These are phyloP conservation scores for Tenthredo livida DNA, from an alignment of 2,888 invertebrate species.

Conservation along the genomic window DNA sequence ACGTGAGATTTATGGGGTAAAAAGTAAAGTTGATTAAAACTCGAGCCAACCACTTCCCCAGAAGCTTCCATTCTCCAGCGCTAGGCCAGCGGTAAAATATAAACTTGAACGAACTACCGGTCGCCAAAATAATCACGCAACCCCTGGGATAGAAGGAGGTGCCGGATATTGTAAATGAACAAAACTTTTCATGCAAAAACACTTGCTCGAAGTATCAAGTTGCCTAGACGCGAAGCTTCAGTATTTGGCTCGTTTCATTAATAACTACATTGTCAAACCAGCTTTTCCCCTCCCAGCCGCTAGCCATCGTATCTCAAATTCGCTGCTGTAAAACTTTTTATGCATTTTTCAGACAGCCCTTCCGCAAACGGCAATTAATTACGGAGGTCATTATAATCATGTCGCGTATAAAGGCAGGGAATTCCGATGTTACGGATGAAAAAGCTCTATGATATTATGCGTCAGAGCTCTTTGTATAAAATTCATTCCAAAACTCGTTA, in stretches of 20 bases:
- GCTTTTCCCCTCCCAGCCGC: background rate
- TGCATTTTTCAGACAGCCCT: constrained; percentile 57
- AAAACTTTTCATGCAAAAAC: constrained; percentile 64
- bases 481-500: constrained; percentile 2
- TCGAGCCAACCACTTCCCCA: constrained; percentile 48
- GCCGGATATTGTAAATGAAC: constrained; percentile 61
- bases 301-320: constrained; percentile 45
- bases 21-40: constrained; percentile 68
- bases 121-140: constrained; percentile 44
- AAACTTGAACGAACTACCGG: constrained; percentile 50
- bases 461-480: constrained; percentile 6
- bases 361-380: constrained; percentile 60
- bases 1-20: constrained; percentile 65
- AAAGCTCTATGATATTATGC: constrained; percentile 12
- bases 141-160: background rate
- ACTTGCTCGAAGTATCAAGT: constrained; percentile 58
- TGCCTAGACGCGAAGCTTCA: constrained; percentile 15
- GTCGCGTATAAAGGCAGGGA: constrained; percentile 14
- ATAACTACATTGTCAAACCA: constrained; percentile 64
- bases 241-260: constrained; percentile 58
- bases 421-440: background rate
- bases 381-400: constrained; percentile 48
- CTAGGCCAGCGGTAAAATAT: constrained; percentile 39
- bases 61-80: constrained; percentile 20
- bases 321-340: constrained; percentile 56